phyloP scores from a whole-genome alignment of 2,797 vertebrate species.

The Chrysocyon brachyurus region DNA sequence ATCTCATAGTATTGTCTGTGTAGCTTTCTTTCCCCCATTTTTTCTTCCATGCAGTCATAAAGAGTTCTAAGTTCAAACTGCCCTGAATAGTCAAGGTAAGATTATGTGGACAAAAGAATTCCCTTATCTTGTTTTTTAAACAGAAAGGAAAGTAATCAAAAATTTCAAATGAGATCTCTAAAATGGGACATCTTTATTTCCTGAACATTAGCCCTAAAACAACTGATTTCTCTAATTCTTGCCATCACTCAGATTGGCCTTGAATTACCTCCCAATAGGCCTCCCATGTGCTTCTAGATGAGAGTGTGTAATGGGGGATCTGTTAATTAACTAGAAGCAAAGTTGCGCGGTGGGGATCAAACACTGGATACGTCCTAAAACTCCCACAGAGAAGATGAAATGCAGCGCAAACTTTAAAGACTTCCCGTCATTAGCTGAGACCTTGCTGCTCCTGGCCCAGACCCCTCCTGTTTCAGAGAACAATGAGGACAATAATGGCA shows the following conservation, averaged over 20 bases:
- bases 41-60: slow-evolving; percentile 73
- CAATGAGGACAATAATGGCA: slow-evolving; percentile 93
- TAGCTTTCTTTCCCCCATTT: background rate
- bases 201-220: slow-evolving; percentile 89
- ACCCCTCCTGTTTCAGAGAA: slow-evolving; percentile 93
- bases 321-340: slow-evolving; percentile 97
- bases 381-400: slow-evolving; percentile 98
- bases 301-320: slow-evolving; percentile 94
- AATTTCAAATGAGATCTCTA: slow-evolving; percentile 83
- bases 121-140: background rate
- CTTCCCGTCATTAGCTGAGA: slow-evolving; percentile 99
- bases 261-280: slow-evolving; percentile 93
- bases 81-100: slow-evolving; percentile 71
- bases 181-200: slow-evolving; percentile 87
- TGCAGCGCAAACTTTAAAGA: slow-evolving; percentile 98
- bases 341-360: slow-evolving; percentile 96
- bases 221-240: slow-evolving; percentile 91
- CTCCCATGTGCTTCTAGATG: slow-evolving; percentile 92
- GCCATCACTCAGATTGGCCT: slow-evolving; percentile 91
- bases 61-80: slow-evolving; percentile 64
- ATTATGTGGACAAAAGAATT: background rate
- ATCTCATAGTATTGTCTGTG: slow-evolving; percentile 54
- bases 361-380: slow-evolving; percentile 95
- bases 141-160: slow-evolving; percentile 77
- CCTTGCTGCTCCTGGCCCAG: slow-evolving; percentile 95